Percentiles rank a stretch among this genome's conserved stretches.
These are phyloP conservation scores for Nesidiocoris tenuis DNA, from an alignment of 2,888 invertebrate species.

Conservation along the genomic window DNA sequence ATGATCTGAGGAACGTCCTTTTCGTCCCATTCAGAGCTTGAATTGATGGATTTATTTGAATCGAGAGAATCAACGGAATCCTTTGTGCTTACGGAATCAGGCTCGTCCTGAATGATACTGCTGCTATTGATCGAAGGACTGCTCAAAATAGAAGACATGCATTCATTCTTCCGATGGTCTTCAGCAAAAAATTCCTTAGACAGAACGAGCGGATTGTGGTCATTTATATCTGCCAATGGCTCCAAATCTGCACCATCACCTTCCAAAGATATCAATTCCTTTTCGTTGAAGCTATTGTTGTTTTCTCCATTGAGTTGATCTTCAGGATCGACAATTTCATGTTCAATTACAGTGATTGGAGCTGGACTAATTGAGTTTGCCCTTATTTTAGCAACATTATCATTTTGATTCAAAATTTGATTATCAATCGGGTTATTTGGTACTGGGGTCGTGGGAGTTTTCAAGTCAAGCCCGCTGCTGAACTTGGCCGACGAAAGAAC, in stretches of 20 bases:
- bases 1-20: constrained; percentile 13
- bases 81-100: constrained; percentile 27
- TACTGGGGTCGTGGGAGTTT: constrained; percentile 53
- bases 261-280: not conserved
- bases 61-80: constrained; percentile 33
- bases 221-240: not conserved
- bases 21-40: constrained; percentile 30
- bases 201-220: constrained; percentile 3
- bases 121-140: not conserved
- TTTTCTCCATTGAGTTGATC: not conserved
- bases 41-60: constrained; percentile 29
- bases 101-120: constrained; percentile 29
- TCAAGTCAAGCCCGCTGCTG: constrained; percentile 75
- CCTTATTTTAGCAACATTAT: not conserved
- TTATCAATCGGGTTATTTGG: constrained; percentile 7
- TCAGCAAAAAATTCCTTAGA: constrained; percentile 30
- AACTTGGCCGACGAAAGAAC: constrained; percentile 83
- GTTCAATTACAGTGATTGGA: constrained; percentile 35
- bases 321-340: constrained; percentile 33
- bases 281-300: not conserved
- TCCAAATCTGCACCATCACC: not conserved
- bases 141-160: constrained; percentile 7
- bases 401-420: not conserved
- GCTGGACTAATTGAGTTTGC: constrained; percentile 17
- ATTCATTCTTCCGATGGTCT: not conserved